Evolutionary conservation across 2,113 vertebrate genomes (phyloP), one percentile per base, ranked within the genome.

Genomic region (Amphiprion percula): DNA sequence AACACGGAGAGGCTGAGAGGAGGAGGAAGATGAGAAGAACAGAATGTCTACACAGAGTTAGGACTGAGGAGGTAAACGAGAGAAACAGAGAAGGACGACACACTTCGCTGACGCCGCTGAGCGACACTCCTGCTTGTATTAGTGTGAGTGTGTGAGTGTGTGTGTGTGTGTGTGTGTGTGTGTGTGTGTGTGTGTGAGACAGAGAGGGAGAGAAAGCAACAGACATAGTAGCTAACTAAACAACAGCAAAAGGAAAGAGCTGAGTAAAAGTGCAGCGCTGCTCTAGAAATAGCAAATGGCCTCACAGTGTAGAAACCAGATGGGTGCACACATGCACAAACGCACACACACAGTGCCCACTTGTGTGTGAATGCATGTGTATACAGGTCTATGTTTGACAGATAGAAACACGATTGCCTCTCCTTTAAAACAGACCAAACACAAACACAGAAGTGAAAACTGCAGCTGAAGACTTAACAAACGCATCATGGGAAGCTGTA

Each of bases 181-280:
- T 26, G 26, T 26, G 26, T 26, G 33, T 26, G 26, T 26, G 26
- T 26, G 26, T 26, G 26, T 26, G 26, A 2, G 6, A 44, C 17
- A 47, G 8, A 17, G 46, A 16, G 68, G n/a, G 30, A 55, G 10
- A 24, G 26, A 26, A 26, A 26, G 59, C n/a, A 49, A 50, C 53
- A 49, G 71, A 62, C 14, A 61, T 50, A 72, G 74, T 83, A 83
- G 81, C 86, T 88, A 85, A 83, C 79, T 68, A 88, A 87, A 90
- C 81, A 84, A 77, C 70, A 83, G 24, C 72, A 86, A 72, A 66
- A 74, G 76, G 83, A 78, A 64, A 79, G 63, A 68, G 28, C 83
- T 54, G 47, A 82, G 75, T 76, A 77, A 80, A 84, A 78, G 78
- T 74, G 64, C 69, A 68, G 62, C 59, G 68, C 66, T 58, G 17